Base-by-base conservation (phyloP, 1,140 invertebrate genomes). In the Ooceraea biroi region DNA sequence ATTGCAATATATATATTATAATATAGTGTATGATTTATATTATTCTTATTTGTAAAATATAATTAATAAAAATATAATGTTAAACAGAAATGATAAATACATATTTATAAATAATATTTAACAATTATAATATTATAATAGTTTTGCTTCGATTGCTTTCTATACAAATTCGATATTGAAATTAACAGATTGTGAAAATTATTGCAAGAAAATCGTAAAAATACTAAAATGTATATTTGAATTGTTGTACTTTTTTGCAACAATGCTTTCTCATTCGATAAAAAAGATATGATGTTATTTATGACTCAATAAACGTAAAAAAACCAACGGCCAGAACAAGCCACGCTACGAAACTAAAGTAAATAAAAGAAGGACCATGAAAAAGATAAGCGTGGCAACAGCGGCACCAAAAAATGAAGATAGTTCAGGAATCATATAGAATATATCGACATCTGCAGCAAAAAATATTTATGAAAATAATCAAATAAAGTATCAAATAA, bases 261-360 rank as follows among this genome's bases (percentile, higher is more conserved):
- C 11, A 14, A 65, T 69, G 50, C 69, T 80, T 78, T 69, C 65
- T 69, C 65, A 48, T 69, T 55, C 36, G 65, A 80, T 78, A 78
- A 78, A 17, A 36, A 69, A 78, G 63, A 78, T 71, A 71, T 52
- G 25, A 69, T 71, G 65, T 80, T 69, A 80, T 80, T 80, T 80
- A 80, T 50, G 65, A 80, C 50, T 71, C 65, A 71, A 80, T 80
- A 80, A 80, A 50, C 76, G 76, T 17, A 80, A 57, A 69, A 65
- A 58, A 80, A 80, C 65, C 46, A 80, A 80, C 50, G 63, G 52
- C 36, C 57, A 30, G 48, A 78, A 78, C 76, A 80, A 69, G 65
- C 65, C 22, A 46, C 58, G 65, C 52, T 69, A 50, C 65, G 52
- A 80, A 65, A 71, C 55, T 57, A 77, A 66, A 77, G 73, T 71